Evolutionary conservation across 37 sponge, comb jelly and placozoan genomes (phyloP), one percentile per base, ranked within the genome.

Genomic region (Hormiphora californensis): DNA sequence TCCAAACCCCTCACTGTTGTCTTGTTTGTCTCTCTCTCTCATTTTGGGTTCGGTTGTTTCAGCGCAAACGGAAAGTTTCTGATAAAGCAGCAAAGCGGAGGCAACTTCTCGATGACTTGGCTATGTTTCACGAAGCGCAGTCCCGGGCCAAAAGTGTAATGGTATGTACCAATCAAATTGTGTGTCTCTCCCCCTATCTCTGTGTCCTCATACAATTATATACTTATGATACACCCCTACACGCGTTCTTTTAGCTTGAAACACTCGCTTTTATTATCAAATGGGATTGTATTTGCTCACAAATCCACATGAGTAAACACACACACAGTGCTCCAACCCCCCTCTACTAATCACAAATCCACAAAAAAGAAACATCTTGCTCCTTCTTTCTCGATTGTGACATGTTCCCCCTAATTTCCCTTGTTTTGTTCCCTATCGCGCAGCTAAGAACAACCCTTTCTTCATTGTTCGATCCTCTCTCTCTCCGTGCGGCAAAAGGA

Each of bases 81-180:
- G 81, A 73, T 36, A 73, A 73, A 40, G 81, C 38, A 3, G 40
- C 81, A 3, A 73, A 33, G 25, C 32, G 81, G 9, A 73, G 43
- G 38, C 81, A 73, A 41, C 46, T 73, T 4, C 46, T 73, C 12
- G 81, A 73, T 73, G 81, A 73, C 27, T 36, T 73, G 35, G 81
- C 81, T 39, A 73, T 73, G 81, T 73, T 73, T 28, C 81, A 73
- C 46, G 81, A 73, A 40, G 81, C 81, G 5, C 81, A 73, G 25
- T 73, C 81, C 3, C 8, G 81, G 25, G 81, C 81, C 1, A 43
- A 73, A 73, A 22, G 46, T 4, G 81, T 46, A 12, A 73, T 73
- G 81, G 81, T 73, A 36, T 27, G 81, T 40, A 7, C 38, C 25
- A 30, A 57, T 57, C 25, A 57, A 57, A 28, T 7, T n/a, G 59